Conservation (phyloP, 2,888 invertebrate species). For the Mactromeris polynyma region DNA sequence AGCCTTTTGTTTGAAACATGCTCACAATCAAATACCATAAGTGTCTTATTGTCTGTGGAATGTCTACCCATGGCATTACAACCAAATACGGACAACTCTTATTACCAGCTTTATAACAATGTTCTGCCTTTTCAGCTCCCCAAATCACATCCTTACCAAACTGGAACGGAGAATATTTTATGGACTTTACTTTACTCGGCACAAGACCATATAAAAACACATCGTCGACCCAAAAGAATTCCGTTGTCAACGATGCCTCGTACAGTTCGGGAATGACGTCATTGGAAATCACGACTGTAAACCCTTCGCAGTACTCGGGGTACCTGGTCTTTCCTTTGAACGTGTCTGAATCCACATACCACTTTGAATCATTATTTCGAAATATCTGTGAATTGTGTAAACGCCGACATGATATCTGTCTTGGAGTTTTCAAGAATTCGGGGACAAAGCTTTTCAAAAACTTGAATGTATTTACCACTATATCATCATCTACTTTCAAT, state of each 20-base stretch:
- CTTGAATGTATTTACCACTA: too few relatives aligned
- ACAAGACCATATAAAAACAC: too few relatives aligned
- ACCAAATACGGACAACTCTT: neutral
- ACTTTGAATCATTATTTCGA: too few relatives aligned
- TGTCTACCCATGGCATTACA: neutral
- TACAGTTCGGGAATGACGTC: constrained; percentile 29
- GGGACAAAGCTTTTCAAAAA: too few relatives aligned
- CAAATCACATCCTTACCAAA: neutral
- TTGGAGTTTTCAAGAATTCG: too few relatives aligned
- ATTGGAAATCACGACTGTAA: too few relatives aligned
- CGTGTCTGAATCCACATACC: constrained; percentile 35
- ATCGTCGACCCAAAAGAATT: too few relatives aligned
- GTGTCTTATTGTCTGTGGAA: neutral
- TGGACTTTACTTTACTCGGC: too few relatives aligned
- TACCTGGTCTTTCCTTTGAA: constrained; percentile 17
- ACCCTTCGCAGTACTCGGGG: constrained; percentile 35
- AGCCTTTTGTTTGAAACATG: neutral
- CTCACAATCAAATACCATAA: constrained; percentile 3
- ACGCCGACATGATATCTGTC: too few relatives aligned
- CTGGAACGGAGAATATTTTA: too few relatives aligned
- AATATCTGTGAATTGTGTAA: too few relatives aligned
- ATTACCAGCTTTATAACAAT: constrained; percentile 4
- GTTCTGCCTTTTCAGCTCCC: neutral
- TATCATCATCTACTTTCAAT: too few relatives aligned
- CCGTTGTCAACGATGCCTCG: neutral